These are phyloP conservation scores for Rhadinocentrus ornatus DNA, from an alignment of 2,797 vertebrate species.

Conservation along the genomic window DNA sequence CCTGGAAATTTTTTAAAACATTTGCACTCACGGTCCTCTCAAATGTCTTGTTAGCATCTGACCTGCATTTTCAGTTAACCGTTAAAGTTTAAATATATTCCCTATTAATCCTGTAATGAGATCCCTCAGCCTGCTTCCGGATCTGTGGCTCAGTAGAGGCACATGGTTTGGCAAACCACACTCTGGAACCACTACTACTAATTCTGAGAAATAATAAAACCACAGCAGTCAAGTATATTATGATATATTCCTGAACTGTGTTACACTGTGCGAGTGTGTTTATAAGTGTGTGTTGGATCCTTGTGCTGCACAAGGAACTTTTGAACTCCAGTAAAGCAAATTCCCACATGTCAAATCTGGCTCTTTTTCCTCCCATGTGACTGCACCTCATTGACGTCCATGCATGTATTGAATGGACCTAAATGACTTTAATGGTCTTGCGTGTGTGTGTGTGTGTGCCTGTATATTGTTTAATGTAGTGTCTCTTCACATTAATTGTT, in stretches of 20 bases:
- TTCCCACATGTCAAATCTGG: conserved; percentile 67
- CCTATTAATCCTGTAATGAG: conserved; percentile 57
- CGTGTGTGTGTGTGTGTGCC: neutral
- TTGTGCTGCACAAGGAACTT: conserved; percentile 48
- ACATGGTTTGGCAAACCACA: conserved; percentile 36
- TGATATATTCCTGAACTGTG: conserved; percentile 53
- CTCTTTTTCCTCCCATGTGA: conserved; percentile 25
- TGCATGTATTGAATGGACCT: conserved; percentile 42
- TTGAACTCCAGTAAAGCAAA: conserved; percentile 75
- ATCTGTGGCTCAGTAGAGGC: conserved; percentile 41
- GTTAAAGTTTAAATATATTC: conserved; percentile 68
- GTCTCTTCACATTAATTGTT: conserved; percentile 49
- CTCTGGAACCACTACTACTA: conserved; percentile 53
- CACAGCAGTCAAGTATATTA: conserved; percentile 54
- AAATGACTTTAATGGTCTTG: neutral
- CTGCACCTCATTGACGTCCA: conserved; percentile 61
- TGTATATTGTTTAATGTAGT: conserved; percentile 24
- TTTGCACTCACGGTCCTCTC: conserved; percentile 22
- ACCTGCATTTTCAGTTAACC: conserved; percentile 42
- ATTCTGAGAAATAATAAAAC: conserved; percentile 64
- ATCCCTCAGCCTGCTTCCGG: conserved; percentile 47
- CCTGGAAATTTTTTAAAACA: conserved; percentile 48
- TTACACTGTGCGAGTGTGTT: conserved; percentile 6
- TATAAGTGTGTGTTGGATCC: conserved; percentile 24
- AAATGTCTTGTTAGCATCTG: conserved; percentile 45